Conservation (phyloP, 1,140 invertebrate species). For the Bombyx mandarina region DNA sequence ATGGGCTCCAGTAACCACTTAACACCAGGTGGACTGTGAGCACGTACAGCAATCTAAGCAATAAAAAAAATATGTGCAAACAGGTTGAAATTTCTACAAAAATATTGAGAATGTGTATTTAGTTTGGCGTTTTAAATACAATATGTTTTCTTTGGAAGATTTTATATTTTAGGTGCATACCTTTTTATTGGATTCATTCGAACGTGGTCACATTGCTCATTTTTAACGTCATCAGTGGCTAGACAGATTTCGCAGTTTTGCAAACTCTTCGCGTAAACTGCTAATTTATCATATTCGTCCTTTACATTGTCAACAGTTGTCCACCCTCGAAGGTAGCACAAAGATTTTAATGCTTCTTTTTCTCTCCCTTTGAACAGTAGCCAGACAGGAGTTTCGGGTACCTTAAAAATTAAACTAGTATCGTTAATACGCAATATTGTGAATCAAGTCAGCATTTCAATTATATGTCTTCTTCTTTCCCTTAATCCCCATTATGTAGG, state of each 20-base stretch:
- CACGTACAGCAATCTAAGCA: not conserved
- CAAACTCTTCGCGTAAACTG: slow-evolving; percentile 43
- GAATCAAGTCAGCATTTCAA: no score
- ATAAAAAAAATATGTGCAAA: not conserved
- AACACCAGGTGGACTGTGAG: no score
- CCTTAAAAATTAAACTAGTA: slow-evolving; percentile 27
- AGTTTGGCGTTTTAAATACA: not conserved
- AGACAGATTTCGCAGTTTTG: slow-evolving; percentile 44
- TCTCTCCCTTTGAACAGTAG: slow-evolving; percentile 66
- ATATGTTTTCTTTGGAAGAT: not conserved
- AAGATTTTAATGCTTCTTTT: slow-evolving; percentile 64
- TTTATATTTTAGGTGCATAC: slow-evolving; percentile 13
- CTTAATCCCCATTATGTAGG: no score
- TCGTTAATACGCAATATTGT: no score
- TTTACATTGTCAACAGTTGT: slow-evolving; percentile 50
- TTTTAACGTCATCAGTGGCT: slow-evolving; percentile 14
- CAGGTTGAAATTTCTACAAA: not conserved
- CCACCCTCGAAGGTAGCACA: slow-evolving; percentile 72
- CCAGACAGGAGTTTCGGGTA: slow-evolving; percentile 80
- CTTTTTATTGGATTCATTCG: slow-evolving; percentile 45
- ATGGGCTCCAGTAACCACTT: no score
- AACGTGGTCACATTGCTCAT: slow-evolving; percentile 31
- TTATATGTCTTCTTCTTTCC: no score
- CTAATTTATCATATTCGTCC: slow-evolving; percentile 63
- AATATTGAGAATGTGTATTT: not conserved